Evolutionary conservation across 2,888 invertebrate species (phyloP), one percentile per base, ranked within the genome.

Genomic region (Cryptus viduatorius): DNA sequence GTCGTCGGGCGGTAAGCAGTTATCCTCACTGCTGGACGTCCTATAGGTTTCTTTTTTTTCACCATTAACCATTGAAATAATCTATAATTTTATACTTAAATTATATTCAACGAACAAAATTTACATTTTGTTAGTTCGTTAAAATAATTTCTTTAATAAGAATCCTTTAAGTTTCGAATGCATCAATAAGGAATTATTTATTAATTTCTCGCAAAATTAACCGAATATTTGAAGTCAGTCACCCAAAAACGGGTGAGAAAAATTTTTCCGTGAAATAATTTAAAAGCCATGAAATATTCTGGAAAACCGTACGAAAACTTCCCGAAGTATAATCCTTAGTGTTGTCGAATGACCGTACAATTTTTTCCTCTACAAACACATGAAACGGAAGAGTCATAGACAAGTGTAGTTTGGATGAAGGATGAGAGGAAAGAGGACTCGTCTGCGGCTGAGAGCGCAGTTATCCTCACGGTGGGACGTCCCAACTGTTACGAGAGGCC

Each of bases 401-500:
- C 72, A 73, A 77, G 71, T 73, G 72, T 84, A 73, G 61, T 31
- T 61, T 1, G 14, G 31, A 2, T 14, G 61, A 61, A 44, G n/a
- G 46, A 48, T 53, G 14, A 61, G 64, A 65, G 37, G 46, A 78
- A 76, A 56, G 48, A 68, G 65, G 64, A 46, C 46, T 71, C 64
- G 81, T 67, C 67, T 44, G 80, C 72, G 61, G 37, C 56, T 42
- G 59, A 61, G 37, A 65, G 37, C 69, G 71, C 76, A 81, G 85
- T 87, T 86, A 85, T 86, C 82, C 86, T 85, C 86, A 69, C 86
- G 56, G 85, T 75, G 82, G 83, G 87, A 83, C 79, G 86, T 83
- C 85, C 77, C 76, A 46, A 78, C 76, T 59, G 79, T 84, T 80
- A 50, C 61, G 59, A 50, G 65, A 73, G 46, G 59, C 77, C 79